These are phyloP conservation scores for Drosophila parvula DNA, from an alignment of 1,140 invertebrate genomes.

Conservation along the genomic window DNA sequence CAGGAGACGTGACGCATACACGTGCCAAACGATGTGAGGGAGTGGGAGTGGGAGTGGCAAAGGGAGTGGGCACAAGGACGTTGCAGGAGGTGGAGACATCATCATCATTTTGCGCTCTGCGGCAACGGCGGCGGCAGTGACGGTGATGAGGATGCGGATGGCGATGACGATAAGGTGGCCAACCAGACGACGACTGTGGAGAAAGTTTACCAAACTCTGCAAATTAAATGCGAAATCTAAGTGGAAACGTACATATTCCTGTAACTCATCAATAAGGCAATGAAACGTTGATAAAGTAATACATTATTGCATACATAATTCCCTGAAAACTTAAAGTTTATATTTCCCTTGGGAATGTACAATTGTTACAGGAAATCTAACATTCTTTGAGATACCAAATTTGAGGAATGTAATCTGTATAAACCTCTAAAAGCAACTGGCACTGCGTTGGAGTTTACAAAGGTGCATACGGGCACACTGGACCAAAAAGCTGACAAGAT, in stretches of 20 bases:
- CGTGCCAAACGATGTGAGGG: conserved; percentile 32
- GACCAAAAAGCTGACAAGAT: too few species aligned
- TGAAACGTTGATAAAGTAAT: background rate
- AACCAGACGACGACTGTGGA: conserved; percentile 37
- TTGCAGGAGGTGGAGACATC: conserved; percentile 35
- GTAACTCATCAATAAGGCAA: conserved; percentile 9
- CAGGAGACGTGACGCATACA: conserved; percentile 55
- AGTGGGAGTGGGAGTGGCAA: conserved; percentile 9
- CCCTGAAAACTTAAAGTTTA: background rate
- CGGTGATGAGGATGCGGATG: conserved; percentile 18
- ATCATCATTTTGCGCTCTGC: conserved; percentile 58
- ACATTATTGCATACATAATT: background rate
- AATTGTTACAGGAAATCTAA: background rate
- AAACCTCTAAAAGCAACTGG: too few species aligned
- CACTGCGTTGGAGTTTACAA: too few species aligned
- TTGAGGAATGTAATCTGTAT: too few species aligned
- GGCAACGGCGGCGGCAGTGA: conserved; percentile 11
- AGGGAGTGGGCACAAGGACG: conserved; percentile 1
- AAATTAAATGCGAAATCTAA: conserved; percentile 37
- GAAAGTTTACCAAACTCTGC: conserved; percentile 33
- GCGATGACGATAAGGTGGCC: conserved; percentile 44
- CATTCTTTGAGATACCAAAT: background rate
- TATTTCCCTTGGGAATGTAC: background rate
- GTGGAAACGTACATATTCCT: background rate
- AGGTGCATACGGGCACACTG: too few species aligned